Evolutionary conservation across 2,113 vertebrate genomes (phyloP), one percentile per base, ranked within the genome.

Genomic region (Heptranchias perlo): DNA sequence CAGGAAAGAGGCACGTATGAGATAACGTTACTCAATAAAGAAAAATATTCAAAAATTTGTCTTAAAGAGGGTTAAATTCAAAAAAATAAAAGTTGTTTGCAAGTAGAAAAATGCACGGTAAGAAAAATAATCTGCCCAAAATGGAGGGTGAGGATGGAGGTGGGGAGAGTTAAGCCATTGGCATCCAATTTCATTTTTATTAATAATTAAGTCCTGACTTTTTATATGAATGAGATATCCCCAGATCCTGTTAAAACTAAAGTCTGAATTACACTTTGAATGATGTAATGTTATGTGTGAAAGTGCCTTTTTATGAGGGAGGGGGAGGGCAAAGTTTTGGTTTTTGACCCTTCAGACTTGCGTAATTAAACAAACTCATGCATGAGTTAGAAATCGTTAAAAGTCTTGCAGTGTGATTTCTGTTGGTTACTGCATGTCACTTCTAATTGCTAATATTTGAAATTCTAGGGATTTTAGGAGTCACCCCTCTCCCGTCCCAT

Each of bases 81-180:
- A 39, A 39, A 39, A 82, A 82, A 16, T 67, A 21, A 23, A 82
- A 62, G 89, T 62, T 93, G 89, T 3, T 23, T 23, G 58, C 58
- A 23, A 62, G 52, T 58, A 62, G 16, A 39, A 62, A 91, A 21
- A 93, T 87, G 54, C 35, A 92, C 3, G 31, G 23, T 13, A 39
- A 23, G 89, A 39, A n/a, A 49, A 54, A 13, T 54, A 58, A 52
- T 87, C 78, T 44, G 28, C 28, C 52, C 52, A 31, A 54, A 64
- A 52, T 35, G 73, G 31, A 89, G 25, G 39, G 64, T 65, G 35
- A 54, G 54, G 78, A 73, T 39, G 93, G 54, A 31, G 94, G 95
- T 65, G 92, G 96, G 96, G 96, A 73, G 95, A 96, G 93, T 96
- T 96, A 94, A 96, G 96, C 96, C 96, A 97, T 97, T 96, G 96